Evolutionary conservation across 2,113 vertebrate species (phyloP).

Genomic region (Cyprinodon tularosa): DNA sequence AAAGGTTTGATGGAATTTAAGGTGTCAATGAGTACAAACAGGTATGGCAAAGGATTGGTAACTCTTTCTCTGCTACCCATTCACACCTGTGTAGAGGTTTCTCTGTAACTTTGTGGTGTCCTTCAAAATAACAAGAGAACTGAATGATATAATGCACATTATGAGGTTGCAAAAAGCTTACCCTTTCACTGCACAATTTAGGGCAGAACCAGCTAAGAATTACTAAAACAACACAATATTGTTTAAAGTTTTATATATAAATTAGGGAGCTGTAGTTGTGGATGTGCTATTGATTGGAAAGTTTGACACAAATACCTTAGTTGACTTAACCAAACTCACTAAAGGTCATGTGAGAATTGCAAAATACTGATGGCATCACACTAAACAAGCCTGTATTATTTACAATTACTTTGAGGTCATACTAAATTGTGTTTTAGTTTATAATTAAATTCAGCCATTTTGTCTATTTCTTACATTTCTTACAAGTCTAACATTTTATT

Average conservation of each 20-base stretch:
- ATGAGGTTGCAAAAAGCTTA: too few relatives aligned
- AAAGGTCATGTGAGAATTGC: conserved; percentile 1
- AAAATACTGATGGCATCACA: background rate
- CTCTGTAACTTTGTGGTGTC: too few relatives aligned
- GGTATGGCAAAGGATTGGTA: too few relatives aligned
- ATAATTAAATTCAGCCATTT: background rate
- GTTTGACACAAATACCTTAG: background rate
- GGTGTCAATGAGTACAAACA: too few relatives aligned
- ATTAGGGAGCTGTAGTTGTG: background rate
- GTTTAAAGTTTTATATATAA: background rate
- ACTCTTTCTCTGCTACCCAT: too few relatives aligned
- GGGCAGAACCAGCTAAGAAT: too few relatives aligned
- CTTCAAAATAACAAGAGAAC: too few relatives aligned
- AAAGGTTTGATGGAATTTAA: too few relatives aligned
- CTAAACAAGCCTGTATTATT: background rate
- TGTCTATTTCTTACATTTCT: background rate
- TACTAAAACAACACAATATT: too few relatives aligned
- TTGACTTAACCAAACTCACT: background rate
- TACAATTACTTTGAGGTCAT: background rate
- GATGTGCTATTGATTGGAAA: background rate
- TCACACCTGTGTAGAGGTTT: too few relatives aligned
- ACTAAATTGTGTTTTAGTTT: background rate
- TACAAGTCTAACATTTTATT: background rate
- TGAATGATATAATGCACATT: too few relatives aligned
- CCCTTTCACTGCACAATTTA: too few relatives aligned